Base-by-base conservation (phyloP, 2,797 vertebrate species). In the Pipistrellus pygmaeus region DNA sequence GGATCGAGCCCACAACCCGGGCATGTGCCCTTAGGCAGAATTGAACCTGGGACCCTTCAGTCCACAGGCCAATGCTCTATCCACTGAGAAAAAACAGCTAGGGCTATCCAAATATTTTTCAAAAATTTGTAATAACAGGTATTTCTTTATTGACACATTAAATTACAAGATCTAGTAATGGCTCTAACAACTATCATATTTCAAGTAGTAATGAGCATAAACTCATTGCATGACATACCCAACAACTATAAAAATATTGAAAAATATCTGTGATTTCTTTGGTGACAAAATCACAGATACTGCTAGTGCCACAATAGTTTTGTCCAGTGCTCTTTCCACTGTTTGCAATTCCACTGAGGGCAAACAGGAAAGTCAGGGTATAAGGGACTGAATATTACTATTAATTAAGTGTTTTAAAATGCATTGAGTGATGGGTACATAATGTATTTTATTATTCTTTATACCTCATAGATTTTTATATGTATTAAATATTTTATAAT, bases 401-500 rank as follows among this genome's bases (percentile, higher is more conserved):
- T 77, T 72, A 46, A 85, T 60, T 41, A 53, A 53, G 48, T 82
- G 35, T 80, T 84, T 80, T 30, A 87, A 85, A 82, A 82, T 76
- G 25, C 46, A 77, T n/a, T 48, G 25, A 44, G 32, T 44, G 23
- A 30, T 69, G 27, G 30, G 13, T 44, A 88, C 30, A 25, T 13
- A 8, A 30, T 72, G 66, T 57, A 35, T 38, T 83, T 83, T 68
- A 55, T 46, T 88, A 85, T 71, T 27, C 62, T 89, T 69, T 66
- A 71, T 55, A 27, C 20, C n/a, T 66, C 48, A 71, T 55, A 30
- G 68, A 35, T 84, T 38, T 78, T 97, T 83, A 73, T 88, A 92
- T 55, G 91, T 94, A 95, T 95, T 98, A 95, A 97, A 96, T 97
- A 98, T 95, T 96, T 95, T 83, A 96, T 95, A 64, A 91, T 15